These are phyloP conservation scores for Pseudotriccus pelzelni DNA, from an alignment of 2,797 vertebrate species.

Conservation along the genomic window DNA sequence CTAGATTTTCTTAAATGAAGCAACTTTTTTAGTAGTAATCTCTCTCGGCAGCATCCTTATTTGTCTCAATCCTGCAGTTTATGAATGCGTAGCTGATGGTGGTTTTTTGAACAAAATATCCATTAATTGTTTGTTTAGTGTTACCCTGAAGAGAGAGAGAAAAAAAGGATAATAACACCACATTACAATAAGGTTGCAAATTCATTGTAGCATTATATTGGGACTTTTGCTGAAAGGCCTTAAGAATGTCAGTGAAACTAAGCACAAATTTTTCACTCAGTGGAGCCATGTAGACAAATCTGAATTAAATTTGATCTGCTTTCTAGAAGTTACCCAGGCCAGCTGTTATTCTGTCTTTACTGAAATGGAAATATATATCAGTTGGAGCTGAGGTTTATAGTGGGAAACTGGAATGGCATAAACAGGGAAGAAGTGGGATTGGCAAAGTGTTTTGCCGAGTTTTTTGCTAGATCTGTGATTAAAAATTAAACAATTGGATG, in stretches of 20 bases:
- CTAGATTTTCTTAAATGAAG: not conserved
- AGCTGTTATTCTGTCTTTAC: not conserved
- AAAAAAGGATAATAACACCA: not conserved
- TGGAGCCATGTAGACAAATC: not conserved
- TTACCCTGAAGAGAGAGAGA: constrained; percentile 36
- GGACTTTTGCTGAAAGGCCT: not conserved
- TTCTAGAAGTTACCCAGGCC: constrained; percentile 10
- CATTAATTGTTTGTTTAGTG: not conserved
- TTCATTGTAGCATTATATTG: not conserved
- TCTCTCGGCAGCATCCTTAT: not conserved
- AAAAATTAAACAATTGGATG: not conserved
- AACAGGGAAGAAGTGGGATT: not conserved
- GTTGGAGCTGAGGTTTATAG: not conserved
- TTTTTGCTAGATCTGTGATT: not conserved
- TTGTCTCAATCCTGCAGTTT: not conserved
- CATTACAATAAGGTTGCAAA: not conserved
- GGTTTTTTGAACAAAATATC: constrained; percentile 18
- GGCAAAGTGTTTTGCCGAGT: not conserved
- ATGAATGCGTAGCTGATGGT: constrained; percentile 24
- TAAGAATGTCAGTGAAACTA: not conserved
- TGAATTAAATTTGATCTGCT: constrained; percentile 15
- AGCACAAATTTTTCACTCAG: not conserved
- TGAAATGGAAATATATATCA: not conserved
- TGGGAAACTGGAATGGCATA: not conserved
- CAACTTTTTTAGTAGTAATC: not conserved